Conservation (phyloP, 2,797 vertebrate species). For the Enteromius treurensis region DNA sequence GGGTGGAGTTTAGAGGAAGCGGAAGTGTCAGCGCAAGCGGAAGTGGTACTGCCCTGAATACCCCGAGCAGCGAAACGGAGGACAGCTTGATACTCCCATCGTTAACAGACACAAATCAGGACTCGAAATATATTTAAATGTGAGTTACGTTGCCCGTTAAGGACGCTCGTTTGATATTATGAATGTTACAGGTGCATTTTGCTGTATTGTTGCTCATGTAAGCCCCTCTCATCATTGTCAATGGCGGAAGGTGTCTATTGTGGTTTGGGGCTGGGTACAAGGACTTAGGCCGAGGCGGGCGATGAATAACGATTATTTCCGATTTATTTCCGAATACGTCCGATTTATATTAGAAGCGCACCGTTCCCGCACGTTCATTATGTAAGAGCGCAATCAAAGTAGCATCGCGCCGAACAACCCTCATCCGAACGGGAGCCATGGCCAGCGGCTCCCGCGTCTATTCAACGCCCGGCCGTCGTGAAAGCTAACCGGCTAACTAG, state of each 20-base stretch:
- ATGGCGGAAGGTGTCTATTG: slow-evolving; percentile 79
- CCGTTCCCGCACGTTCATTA: neutral
- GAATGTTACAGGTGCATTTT: neutral
- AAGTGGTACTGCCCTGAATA: slow-evolving; percentile 88
- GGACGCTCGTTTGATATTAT: slow-evolving; percentile 29
- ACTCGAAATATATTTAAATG: slow-evolving; percentile 75
- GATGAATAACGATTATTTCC: slow-evolving; percentile 53
- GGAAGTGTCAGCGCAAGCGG: slow-evolving; percentile 87
- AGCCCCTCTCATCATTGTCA: slow-evolving; percentile 63
- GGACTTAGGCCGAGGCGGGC: slow-evolving; percentile 75
- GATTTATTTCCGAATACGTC: neutral
- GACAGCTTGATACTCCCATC: slow-evolving; percentile 79
- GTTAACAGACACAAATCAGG: slow-evolving; percentile 76
- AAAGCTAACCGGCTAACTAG: slow-evolving; percentile 41
- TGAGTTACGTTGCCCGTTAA: slow-evolving; percentile 71
- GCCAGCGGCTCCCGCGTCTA: slow-evolving; percentile 74
- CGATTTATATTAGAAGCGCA: neutral
- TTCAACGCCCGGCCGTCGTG: slow-evolving; percentile 54
- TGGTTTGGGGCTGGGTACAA: slow-evolving; percentile 76
- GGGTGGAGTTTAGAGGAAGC: slow-evolving; percentile 84
- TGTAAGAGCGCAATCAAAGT: neutral
- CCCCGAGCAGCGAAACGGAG: slow-evolving; percentile 81
- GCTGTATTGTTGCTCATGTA: slow-evolving; percentile 37
- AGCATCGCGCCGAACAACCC: neutral
- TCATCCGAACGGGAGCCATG: slow-evolving; percentile 40